phyloP scores from a whole-genome alignment of 2,888 invertebrate genomes.

The Cataglyphis albicans region DNA sequence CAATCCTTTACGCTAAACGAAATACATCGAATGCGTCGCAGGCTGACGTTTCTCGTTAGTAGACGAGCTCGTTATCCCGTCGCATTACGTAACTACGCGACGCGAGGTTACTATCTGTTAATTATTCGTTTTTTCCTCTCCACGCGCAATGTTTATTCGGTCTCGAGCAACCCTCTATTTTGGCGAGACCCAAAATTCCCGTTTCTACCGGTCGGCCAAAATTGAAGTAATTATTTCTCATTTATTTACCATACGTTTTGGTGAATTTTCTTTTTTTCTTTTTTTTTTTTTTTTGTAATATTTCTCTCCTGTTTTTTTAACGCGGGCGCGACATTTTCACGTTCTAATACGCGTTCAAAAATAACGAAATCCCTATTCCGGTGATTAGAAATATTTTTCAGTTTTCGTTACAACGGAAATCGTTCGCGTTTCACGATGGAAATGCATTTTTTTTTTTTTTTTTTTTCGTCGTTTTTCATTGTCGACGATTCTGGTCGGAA shows the following conservation, averaged over 20 bases:
- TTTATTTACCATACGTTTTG: conserved; percentile 1
- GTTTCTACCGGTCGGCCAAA: conserved; percentile 6
- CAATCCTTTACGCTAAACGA: conserved; percentile 31
- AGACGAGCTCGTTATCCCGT: conserved; percentile 50
- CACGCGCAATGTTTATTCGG: conserved; percentile 21
- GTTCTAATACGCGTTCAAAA: not conserved
- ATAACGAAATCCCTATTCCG: conserved; percentile 19
- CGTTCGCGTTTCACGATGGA: not conserved
- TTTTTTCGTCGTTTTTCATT: conserved; percentile 1
- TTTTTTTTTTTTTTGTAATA: too few relatives aligned
- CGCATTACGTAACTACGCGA: conserved; percentile 15
- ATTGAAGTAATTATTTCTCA: conserved; percentile 34
- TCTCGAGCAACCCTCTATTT: conserved; percentile 24
- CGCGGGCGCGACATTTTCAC: not conserved
- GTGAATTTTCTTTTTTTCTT: not conserved
- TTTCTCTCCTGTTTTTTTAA: not conserved
- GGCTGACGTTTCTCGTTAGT: conserved; percentile 38
- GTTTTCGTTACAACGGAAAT: conserved; percentile 6
- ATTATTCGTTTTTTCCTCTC: conserved; percentile 44
- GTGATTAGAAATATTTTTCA: conserved; percentile 2
- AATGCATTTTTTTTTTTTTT: not conserved
- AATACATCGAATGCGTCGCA: not conserved
- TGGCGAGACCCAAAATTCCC: conserved; percentile 16
- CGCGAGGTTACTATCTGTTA: conserved; percentile 31
- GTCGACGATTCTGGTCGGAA: not conserved